A percentile compares a stretch with the other conserved stretches of the same genome.
These are phyloP conservation scores for Saguinus imperator DNA, from an alignment of 2,113 vertebrate species.

Conservation along the genomic window DNA sequence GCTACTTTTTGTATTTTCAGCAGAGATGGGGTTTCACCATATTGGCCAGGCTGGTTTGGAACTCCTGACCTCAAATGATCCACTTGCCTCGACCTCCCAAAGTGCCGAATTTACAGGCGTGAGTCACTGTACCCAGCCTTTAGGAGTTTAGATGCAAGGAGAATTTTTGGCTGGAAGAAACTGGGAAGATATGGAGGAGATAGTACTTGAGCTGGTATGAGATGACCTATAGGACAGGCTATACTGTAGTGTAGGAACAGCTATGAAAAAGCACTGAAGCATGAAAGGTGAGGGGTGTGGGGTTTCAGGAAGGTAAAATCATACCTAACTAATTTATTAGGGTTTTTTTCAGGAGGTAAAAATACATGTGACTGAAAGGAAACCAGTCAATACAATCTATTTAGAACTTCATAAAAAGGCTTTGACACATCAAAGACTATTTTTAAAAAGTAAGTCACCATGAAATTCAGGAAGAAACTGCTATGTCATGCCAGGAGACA, in stretches of 20 bases:
- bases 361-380: conserved; percentile 60
- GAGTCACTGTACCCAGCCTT: too few species aligned
- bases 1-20: too few species aligned
- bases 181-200: neutral
- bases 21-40: too few species aligned
- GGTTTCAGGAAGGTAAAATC: conserved; percentile 65
- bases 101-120: too few species aligned
- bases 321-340: conserved; percentile 41
- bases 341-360: conserved; percentile 61
- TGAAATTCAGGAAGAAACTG: conserved; percentile 65
- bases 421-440: conserved; percentile 71
- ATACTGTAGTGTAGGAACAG: neutral
- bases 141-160: neutral
- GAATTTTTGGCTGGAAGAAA: neutral
- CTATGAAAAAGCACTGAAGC: neutral
- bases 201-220: neutral
- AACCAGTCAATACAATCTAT: conserved; percentile 59
- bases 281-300: neutral
- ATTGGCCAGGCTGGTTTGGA: too few species aligned
- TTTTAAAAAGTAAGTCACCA: conserved; percentile 74
- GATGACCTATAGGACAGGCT: neutral
- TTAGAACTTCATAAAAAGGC: conserved; percentile 50
- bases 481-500: conserved; percentile 68
- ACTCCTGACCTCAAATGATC: too few species aligned
- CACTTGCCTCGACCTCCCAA: too few species aligned